Conservation (phyloP, 2,113 vertebrate species). For the Otis tarda region DNA sequence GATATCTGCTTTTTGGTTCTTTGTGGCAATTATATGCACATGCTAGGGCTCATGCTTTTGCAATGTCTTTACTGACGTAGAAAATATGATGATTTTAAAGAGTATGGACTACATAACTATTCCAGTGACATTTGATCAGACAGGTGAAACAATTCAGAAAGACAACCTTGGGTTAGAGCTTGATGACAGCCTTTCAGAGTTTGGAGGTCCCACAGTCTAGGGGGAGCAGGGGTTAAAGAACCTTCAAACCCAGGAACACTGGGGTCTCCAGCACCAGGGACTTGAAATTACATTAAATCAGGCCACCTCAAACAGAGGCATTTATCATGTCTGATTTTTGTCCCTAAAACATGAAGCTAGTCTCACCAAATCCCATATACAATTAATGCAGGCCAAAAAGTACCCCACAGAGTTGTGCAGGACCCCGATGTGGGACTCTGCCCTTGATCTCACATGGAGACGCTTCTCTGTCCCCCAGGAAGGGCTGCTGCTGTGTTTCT, state of each 20-base stretch:
- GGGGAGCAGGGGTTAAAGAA: accelerated
- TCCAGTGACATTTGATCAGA: background rate
- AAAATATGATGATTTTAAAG: background rate
- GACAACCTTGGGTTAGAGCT: background rate
- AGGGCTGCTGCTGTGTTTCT: background rate
- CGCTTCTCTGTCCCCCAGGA: background rate
- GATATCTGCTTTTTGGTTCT: background rate
- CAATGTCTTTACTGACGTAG: background rate
- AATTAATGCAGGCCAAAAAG: background rate
- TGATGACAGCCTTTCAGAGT: accelerated
- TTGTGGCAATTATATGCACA: background rate
- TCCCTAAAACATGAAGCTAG: background rate
- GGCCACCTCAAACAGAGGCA: background rate
- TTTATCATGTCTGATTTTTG: background rate
- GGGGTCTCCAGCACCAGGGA: background rate
- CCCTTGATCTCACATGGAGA: background rate
- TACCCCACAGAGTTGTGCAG: background rate
- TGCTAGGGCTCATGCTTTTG: background rate
- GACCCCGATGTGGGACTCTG: accelerated
- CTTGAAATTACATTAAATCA: background rate
- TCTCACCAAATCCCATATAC: background rate
- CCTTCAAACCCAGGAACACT: background rate
- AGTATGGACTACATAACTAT: background rate
- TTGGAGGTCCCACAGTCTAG: background rate
- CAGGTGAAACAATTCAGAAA: background rate